phyloP scores from a whole-genome alignment of 2,113 vertebrate genomes.

The Clarias magur region DNA sequence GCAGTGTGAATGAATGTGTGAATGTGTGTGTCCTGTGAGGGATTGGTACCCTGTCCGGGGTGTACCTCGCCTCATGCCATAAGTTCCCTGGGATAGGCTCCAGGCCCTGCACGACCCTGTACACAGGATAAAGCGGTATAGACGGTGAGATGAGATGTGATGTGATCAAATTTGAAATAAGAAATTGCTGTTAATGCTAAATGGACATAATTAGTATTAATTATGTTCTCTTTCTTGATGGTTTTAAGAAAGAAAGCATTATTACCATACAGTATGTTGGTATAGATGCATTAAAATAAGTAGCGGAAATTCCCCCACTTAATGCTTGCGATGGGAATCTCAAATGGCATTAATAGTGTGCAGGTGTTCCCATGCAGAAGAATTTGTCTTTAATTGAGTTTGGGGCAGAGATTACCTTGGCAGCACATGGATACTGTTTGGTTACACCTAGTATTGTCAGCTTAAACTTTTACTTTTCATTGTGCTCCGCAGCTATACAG shows the following conservation, averaged over 20 bases:
- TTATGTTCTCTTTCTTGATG: not conserved
- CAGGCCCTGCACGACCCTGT: too few species aligned
- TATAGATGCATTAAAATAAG: not conserved
- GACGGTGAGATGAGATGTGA: too few species aligned
- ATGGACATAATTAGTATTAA: not conserved
- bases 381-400: not conserved
- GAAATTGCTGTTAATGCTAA: not conserved
- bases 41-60: too few species aligned
- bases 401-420: slow-evolving; percentile 8
- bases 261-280: not conserved
- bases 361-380: not conserved
- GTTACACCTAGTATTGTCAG: slow-evolving; percentile 61
- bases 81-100: too few species aligned
- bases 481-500: slow-evolving; percentile 41
- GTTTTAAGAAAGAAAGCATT: not conserved
- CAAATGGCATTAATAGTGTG: not conserved
- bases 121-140: too few species aligned
- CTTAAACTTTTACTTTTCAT: slow-evolving; percentile 34
- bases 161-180: too few species aligned
- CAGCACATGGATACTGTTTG: slow-evolving; percentile 46
- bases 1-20: too few species aligned
- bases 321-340: not conserved
- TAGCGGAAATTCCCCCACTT: not conserved
- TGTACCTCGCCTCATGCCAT: too few species aligned
- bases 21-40: too few species aligned